Evolutionary conservation across 2,888 invertebrate genomes (phyloP), one percentile per base, ranked within the genome.

Genomic region (Ophion slaviceki): DNA sequence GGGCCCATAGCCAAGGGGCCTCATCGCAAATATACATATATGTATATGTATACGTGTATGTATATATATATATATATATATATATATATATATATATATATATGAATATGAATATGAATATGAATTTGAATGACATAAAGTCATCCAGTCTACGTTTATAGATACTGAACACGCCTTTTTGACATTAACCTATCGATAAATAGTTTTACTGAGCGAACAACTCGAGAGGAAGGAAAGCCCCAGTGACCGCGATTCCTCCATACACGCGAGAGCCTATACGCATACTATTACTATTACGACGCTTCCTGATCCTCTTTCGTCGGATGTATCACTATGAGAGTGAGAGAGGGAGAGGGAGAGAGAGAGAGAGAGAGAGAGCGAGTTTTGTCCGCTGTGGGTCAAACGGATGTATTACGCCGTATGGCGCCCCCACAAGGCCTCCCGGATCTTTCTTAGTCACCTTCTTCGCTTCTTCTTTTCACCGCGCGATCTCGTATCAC

Each of bases 201-300:
- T 59, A 67, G 66, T 59, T 36, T 36, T 45, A 24, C 40, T 72
- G 70, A 72, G 71, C 20, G 28, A 78, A 62, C 68, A 83, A 62
- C 72, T 47, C 76, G 82, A 86, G 88, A 77, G 85, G 86, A 85
- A 88, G 86, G 87, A 88, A 88, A 90, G 92, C 89, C 91, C 91
- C 89, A 91, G 90, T 92, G 92, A 92, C 92, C 92, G 92, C 92
- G 89, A 92, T 92, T 92, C 91, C 88, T 74, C 40, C 68, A 75
- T 74, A 68, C 5, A 68, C 57, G 53, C 36, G 61, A 40, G 20
- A 66, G 53, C 17, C 17, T 62, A 53, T 47, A 83, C 77, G 74
- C 72, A 72, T 84, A 80, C 71, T 53, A 80, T 86, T 84, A 80
- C 71, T 53, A 80, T 86, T 86, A 85, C 89, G 89, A 89, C 89